Percentiles rank a stretch among this genome's conserved stretches.
These are phyloP conservation scores for Charanyca ferruginea DNA, from an alignment of 2,888 invertebrate genomes.

Conservation along the genomic window DNA sequence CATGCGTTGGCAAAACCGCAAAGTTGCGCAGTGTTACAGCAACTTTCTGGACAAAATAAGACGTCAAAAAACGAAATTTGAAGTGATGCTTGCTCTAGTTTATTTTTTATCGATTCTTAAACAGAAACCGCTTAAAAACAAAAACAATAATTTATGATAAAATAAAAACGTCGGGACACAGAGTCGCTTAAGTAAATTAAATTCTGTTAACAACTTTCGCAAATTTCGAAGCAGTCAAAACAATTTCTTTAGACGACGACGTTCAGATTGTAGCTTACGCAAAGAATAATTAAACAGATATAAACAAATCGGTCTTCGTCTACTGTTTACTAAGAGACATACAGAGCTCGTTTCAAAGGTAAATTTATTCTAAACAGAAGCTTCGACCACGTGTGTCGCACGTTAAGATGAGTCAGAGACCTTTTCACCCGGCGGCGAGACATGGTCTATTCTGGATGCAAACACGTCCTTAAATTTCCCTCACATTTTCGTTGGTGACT, in stretches of 20 bases:
- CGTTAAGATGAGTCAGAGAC: slow-evolving; percentile 85
- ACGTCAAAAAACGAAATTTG: slow-evolving; percentile 56
- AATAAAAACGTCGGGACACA: no score
- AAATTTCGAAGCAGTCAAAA: slow-evolving; percentile 19
- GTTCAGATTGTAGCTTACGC: slow-evolving; percentile 30
- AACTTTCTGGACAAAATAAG: slow-evolving; percentile 55
- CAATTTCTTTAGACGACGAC: slow-evolving; percentile 18
- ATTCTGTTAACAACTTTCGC: slow-evolving; percentile 29
- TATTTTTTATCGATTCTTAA: neutral
- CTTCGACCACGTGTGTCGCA: slow-evolving; percentile 73
- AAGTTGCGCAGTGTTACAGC: slow-evolving; percentile 69
- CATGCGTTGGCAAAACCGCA: slow-evolving; percentile 64
- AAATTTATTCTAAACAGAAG: slow-evolving; percentile 87
- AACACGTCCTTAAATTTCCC: slow-evolving; percentile 81
- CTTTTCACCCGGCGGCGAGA: slow-evolving; percentile 80
- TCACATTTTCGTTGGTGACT: slow-evolving; percentile 75
- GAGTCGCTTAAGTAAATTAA: slow-evolving; percentile 12
- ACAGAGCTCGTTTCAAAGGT: slow-evolving; percentile 77
- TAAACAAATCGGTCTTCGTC: slow-evolving; percentile 68
- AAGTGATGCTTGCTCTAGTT: slow-evolving; percentile 23
- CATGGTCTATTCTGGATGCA: slow-evolving; percentile 86
- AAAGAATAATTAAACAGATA: slow-evolving; percentile 61
- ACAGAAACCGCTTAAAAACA: no score
- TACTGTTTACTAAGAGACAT: slow-evolving; percentile 72
- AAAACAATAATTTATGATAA: no score